phyloP scores from a whole-genome alignment of 2,797 vertebrate species.

The Pipistrellus kuhlii region DNA sequence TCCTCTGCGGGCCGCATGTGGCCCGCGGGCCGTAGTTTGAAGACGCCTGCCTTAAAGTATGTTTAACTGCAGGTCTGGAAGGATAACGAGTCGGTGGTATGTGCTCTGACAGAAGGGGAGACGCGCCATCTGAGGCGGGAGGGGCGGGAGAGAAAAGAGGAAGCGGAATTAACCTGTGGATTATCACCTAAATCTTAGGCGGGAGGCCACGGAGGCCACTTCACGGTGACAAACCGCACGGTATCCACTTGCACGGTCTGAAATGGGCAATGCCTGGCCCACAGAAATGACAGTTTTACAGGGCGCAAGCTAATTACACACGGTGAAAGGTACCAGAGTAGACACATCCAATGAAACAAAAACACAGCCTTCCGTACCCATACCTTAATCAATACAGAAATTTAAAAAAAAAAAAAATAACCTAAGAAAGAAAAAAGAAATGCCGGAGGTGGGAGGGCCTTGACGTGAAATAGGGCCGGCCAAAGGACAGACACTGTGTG shows the following conservation, averaged over 20 bases:
- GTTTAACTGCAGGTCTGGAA: background rate
- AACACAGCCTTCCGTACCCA: background rate
- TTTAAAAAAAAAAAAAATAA: too few relatives aligned
- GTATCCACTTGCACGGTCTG: background rate
- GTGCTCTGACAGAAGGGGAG: background rate
- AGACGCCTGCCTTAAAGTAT: rapidly evolving
- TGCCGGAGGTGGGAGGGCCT: background rate
- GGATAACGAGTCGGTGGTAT: background rate
- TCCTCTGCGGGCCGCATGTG: too few relatives aligned
- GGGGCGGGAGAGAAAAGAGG: background rate
- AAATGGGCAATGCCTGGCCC: background rate
- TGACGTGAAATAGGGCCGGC: background rate
- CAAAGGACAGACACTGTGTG: rapidly evolving
- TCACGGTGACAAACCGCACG: background rate
- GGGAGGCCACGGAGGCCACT: background rate
- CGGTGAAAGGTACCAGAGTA: background rate
- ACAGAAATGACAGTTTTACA: background rate
- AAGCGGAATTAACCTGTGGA: background rate
- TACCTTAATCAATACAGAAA: too few relatives aligned
- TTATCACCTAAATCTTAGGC: background rate
- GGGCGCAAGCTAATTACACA: slow-evolving; percentile 6
- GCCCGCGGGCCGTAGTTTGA: too few relatives aligned
- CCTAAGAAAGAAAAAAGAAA: background rate
- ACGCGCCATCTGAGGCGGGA: background rate
- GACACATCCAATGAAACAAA: background rate